phyloP scores from a whole-genome alignment of 2,888 invertebrate species.

The Torymus tubicola region DNA sequence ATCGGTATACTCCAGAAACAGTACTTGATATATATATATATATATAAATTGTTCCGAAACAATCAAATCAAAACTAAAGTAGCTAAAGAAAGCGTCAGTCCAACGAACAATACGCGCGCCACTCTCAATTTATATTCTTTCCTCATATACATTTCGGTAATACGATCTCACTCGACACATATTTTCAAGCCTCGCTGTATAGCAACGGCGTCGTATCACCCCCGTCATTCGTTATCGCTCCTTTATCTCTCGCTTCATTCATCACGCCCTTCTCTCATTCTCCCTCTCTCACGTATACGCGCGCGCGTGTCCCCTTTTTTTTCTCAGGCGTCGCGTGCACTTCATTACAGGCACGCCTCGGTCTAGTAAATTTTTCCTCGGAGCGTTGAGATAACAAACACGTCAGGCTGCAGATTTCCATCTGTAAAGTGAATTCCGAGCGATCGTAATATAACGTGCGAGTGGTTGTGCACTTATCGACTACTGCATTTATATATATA shows the following conservation, averaged over 20 bases:
- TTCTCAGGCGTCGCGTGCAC: constrained; percentile 7
- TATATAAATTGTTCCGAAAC: neutral
- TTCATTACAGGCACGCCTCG: constrained; percentile 36
- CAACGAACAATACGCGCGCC: constrained; percentile 10
- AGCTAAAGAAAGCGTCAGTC: neutral
- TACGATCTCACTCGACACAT: constrained; percentile 49
- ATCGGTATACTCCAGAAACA: no score
- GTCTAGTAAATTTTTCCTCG: constrained; percentile 36
- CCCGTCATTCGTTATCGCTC: constrained; percentile 35
- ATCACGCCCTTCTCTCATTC: constrained; percentile 1
- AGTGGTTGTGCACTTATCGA: neutral
- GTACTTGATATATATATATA: no score
- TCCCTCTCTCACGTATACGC: neutral
- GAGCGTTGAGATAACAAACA: constrained; percentile 25
- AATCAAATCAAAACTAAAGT: constrained; percentile 15
- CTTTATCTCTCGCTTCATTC: constrained; percentile 41
- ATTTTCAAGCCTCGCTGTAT: constrained; percentile 21
- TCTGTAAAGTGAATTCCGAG: constrained; percentile 20
- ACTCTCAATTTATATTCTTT: constrained; percentile 31
- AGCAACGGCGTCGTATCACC: constrained; percentile 15
- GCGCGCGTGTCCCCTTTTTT: constrained; percentile 33
- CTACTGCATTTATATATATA: neutral
- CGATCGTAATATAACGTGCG: neutral
- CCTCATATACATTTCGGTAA: constrained; percentile 35
- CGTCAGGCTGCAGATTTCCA: constrained; percentile 27